Evolutionary conservation across 2,797 vertebrate species (phyloP), one percentile per base, ranked within the genome.

Genomic region (Xerus rutilus): DNA sequence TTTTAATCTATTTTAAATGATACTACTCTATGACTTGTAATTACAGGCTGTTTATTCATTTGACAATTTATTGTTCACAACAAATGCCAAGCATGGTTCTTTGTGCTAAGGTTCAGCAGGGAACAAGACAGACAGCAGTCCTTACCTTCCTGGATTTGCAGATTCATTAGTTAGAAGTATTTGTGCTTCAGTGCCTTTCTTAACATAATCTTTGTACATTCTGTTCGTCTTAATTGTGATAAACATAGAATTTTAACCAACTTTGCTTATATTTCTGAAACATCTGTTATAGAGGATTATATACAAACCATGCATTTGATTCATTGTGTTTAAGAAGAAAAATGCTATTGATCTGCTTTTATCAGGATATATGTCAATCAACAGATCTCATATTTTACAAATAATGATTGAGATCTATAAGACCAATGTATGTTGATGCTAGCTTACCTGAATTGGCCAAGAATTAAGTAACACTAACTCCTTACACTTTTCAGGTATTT

Each of bases 1-100:
- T 49, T 47, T 72, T 90, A 39, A 78, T 88, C 67, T 73, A 54
- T 67, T 82, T 79, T 65, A 93, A 96, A 70, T 30, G 20, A 85
- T 13, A 5, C 17, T 65, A 25, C 5, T 39, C 23, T 45, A 13
- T 28, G 32, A 78, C 10, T 82, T 90, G 18, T 49, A 85, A 69
- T 88, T 87, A 69, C 20, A 77, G 32, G 15, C 49, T 52, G 1
- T 35, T 73, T 82, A 25, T n/a, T 67, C 47, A 79, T 39, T 86
- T 45, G 15, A 21, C 28, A 76, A 32, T 35, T 35, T 49, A 9
- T 43, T 18, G 0, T 21, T 10, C 23, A 81, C 39, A 35, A 21
- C 17, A 23, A 54, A 39, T 47, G 14, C 25, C 28, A 74, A 73
- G 12, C 14, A 30, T 0, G 0, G 7, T 32, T 59, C 28, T 64